phyloP scores from a whole-genome alignment of 2,113 vertebrate species.

The Nannobrachium achirus region DNA sequence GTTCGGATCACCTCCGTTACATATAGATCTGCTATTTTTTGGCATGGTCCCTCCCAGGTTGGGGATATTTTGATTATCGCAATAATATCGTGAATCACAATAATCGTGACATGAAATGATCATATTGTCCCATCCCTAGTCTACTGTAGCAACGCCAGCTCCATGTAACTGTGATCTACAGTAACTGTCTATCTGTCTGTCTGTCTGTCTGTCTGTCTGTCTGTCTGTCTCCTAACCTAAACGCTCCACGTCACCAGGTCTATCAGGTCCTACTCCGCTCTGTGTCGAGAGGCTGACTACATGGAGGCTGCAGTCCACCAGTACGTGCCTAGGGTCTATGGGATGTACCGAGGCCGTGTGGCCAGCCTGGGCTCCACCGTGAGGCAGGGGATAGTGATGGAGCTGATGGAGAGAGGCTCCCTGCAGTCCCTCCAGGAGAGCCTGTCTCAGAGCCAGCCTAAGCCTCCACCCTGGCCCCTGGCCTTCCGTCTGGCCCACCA shows the following conservation, averaged over 20 bases:
- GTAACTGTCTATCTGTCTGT: no score
- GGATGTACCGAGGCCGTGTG: slow-evolving; percentile 38
- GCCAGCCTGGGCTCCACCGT: rapidly evolving
- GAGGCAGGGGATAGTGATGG: slow-evolving; percentile 77
- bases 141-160: background rate
- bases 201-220: no score
- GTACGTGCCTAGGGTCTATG: slow-evolving; percentile 62
- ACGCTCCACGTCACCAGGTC: background rate
- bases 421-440: slow-evolving; percentile 67
- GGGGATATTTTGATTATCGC: no score
- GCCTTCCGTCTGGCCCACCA: no score
- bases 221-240: background rate
- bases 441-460: no score
- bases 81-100: no score
- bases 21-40: no score
- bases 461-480: slow-evolving; percentile 69
- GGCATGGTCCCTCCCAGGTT: no score
- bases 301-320: slow-evolving; percentile 56
- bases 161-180: background rate
- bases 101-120: no score
- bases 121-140: background rate
- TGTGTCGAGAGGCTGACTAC: slow-evolving; percentile 39
- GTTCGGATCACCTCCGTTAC: no score
- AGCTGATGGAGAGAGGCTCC: slow-evolving; percentile 78
- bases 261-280: background rate